Percentiles rank a stretch among this genome's conserved stretches.
Evolutionary conservation across 2,888 invertebrate species (phyloP).

Genomic region (Caenorhabditis japonica): DNA sequence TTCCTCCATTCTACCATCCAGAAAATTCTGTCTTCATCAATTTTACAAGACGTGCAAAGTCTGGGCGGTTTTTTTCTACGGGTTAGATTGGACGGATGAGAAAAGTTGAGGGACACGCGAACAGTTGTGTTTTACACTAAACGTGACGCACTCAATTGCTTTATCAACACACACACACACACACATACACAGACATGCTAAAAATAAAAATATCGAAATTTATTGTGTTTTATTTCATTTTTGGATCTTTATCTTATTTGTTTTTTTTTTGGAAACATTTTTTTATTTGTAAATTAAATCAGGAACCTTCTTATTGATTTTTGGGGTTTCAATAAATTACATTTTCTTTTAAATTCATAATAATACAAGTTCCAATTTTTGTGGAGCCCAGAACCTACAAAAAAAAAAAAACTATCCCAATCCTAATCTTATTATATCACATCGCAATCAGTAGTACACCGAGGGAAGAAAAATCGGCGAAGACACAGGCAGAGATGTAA

Average conservation of each 20-base stretch:
- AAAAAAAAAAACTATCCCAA: no score
- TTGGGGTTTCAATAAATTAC: no score
- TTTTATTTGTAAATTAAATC: no score
- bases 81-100: constrained; percentile 1
- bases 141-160: constrained; percentile 39
- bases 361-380: no score
- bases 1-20: constrained; percentile 5
- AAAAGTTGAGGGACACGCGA: constrained; percentile 7
- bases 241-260: no score
- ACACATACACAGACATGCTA: neutral
- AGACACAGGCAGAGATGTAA: constrained; percentile 23
- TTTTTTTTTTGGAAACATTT: no score
- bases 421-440: no score
- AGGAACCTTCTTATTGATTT: no score
- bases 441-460: constrained; percentile 42
- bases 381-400: no score
- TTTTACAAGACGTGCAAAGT: constrained; percentile 40
- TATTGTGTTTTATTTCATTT: no score
- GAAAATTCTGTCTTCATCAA: constrained; percentile 37
- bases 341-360: no score
- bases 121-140: constrained; percentile 49
- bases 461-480: constrained; percentile 8
- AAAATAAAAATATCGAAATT: no score
- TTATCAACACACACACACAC: constrained; percentile 25
- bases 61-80: constrained; percentile 3